Conservation (phyloP, 2,888 invertebrate species). For the Stenolophus ochropezus region DNA sequence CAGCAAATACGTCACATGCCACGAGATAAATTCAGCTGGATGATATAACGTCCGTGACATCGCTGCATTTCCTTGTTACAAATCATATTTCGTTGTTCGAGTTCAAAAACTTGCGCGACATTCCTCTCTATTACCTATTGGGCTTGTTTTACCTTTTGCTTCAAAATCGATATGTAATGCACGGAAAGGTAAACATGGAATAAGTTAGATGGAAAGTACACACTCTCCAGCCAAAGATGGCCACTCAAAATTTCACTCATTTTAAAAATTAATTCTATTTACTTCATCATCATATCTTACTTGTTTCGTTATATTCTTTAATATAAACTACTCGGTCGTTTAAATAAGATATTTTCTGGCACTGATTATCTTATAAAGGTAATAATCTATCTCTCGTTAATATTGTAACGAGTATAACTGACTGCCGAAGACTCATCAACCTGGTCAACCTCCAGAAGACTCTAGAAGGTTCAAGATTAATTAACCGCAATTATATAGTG, state of each 20-base stretch:
- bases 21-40: slow-evolving; percentile 18
- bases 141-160: slow-evolving; percentile 23
- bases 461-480: no score
- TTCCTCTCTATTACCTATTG: slow-evolving; percentile 36
- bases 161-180: slow-evolving; percentile 37
- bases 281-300: no score
- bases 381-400: no score
- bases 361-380: no score
- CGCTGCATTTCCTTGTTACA: slow-evolving; percentile 48
- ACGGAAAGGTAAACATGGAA: slow-evolving; percentile 41
- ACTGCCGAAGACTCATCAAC: no score
- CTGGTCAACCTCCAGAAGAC: no score
- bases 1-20: slow-evolving; percentile 26
- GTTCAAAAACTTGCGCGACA: slow-evolving; percentile 30
- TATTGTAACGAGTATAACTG: no score
- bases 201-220: slow-evolving; percentile 26
- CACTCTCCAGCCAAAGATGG: background rate
- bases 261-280: no score
- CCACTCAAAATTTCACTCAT: background rate
- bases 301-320: no score
- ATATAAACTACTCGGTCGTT: no score
- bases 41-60: slow-evolving; percentile 40
- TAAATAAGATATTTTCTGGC: no score
- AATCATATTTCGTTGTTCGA: slow-evolving; percentile 48
- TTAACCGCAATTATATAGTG: no score